These are phyloP conservation scores for Thymelicus lineola DNA, from an alignment of 2,888 invertebrate species.

Conservation along the genomic window DNA sequence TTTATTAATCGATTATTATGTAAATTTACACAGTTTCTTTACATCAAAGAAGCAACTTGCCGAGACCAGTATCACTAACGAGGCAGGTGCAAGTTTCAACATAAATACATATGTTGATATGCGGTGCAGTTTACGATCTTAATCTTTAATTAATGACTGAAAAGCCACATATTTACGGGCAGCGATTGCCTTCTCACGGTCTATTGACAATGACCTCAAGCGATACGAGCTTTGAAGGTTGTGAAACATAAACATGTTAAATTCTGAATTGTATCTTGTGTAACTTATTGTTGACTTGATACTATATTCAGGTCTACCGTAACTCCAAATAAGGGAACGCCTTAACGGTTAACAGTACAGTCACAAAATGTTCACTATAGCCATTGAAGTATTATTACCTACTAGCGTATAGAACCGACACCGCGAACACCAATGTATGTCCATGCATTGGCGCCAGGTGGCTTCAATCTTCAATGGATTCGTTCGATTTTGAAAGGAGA, in stretches of 20 bases:
- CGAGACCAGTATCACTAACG: background rate
- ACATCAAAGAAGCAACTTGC: background rate
- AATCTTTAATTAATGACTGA: conserved; percentile 10
- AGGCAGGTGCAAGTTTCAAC: background rate
- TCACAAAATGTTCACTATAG: too few species aligned
- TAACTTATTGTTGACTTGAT: background rate
- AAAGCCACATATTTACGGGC: conserved; percentile 17
- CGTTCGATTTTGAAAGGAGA: too few species aligned
- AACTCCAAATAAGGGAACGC: too few species aligned
- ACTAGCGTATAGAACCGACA: too few species aligned
- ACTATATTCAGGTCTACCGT: too few species aligned
- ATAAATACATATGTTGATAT: background rate
- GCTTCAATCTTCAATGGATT: too few species aligned
- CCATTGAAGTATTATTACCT: too few species aligned
- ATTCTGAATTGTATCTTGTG: too few species aligned
- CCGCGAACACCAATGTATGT: too few species aligned
- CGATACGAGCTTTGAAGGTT: conserved; percentile 40
- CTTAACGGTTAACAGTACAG: too few species aligned
- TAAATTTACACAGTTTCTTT: background rate
- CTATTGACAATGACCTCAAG: conserved; percentile 38
- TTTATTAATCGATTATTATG: background rate
- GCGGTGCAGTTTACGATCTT: conserved; percentile 7
- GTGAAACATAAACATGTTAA: conserved; percentile 26
- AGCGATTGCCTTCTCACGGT: conserved; percentile 31
- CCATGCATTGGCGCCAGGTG: too few species aligned